Conservation (phyloP, 2,113 vertebrate genomes). For the Solea solea region DNA sequence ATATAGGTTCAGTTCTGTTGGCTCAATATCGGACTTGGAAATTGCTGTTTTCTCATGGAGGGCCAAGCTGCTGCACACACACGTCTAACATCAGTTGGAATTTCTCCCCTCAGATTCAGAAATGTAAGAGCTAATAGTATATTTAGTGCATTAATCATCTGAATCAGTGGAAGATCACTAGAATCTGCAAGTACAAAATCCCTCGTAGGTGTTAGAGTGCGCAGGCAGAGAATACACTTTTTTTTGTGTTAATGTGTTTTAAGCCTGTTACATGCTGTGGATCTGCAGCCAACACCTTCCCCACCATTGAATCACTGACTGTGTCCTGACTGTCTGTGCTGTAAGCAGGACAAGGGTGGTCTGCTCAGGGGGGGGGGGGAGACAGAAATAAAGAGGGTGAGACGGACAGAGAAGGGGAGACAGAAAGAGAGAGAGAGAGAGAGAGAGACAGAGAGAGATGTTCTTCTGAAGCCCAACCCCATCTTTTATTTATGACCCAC, state of each 20-base stretch:
- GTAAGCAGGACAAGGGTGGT: slow-evolving; percentile 38
- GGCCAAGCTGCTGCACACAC: slow-evolving; percentile 24
- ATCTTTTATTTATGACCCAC: slow-evolving; percentile 82
- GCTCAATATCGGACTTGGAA: slow-evolving; percentile 64
- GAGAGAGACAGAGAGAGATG: slow-evolving; percentile 50
- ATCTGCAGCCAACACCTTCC: slow-evolving; percentile 63
- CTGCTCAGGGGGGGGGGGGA: slow-evolving; percentile 30
- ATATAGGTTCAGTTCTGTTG: slow-evolving; percentile 64
- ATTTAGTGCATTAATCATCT: slow-evolving; percentile 3
- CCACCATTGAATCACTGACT: slow-evolving; percentile 65
- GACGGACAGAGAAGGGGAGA: slow-evolving; percentile 14
- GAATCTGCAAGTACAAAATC: slow-evolving; percentile 26
- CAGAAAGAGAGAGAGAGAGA: slow-evolving; percentile 39
- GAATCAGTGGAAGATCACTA: slow-evolving; percentile 21
- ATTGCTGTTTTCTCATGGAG: slow-evolving; percentile 61
- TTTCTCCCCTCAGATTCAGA: slow-evolving; percentile 4
- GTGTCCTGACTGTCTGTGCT: slow-evolving; percentile 60
- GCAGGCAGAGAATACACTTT: slow-evolving; percentile 46
- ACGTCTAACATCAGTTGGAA: slow-evolving; percentile 11
- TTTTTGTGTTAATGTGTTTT: slow-evolving; percentile 66
- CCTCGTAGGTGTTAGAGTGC: slow-evolving; percentile 15
- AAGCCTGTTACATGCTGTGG: slow-evolving; percentile 70
- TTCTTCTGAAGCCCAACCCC: slow-evolving; percentile 66
- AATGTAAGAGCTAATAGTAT: slow-evolving; percentile 1
- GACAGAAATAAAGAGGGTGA: slow-evolving; percentile 12